Evolutionary conservation across 2,888 invertebrate genomes (phyloP), one percentile per base, ranked within the genome.

Genomic region (Neoascia interrupta): DNA sequence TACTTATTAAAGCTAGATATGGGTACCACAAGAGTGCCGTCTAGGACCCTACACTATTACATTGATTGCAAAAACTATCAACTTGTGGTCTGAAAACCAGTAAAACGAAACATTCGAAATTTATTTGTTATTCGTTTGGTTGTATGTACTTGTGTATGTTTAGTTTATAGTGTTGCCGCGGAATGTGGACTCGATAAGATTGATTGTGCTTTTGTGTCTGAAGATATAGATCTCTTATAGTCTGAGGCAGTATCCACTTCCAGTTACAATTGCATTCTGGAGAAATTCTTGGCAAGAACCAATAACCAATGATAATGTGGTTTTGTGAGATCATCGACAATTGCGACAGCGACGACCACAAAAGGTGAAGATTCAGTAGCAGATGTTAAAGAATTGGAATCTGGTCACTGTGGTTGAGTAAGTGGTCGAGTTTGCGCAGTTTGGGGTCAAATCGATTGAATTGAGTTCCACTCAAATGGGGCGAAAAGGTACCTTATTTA

Each of bases 231-330:
- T 76, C 51, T 51, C n/a, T 8, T 49, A 21, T 11, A 58, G 51
- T 21, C 13, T 28, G 26, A 8, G 31, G 13, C 15, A 28, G 53
- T 31, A 26, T 15, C 34, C 15, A 23, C 56, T 64, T 64, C 47
- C 61, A 63, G 60, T 69, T 64, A 53, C 70, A 76, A 64, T 60
- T 64, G 76, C 64, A 36, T 43, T 54, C 28, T 53, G 45, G 43
- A 54, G 58, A 58, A 76, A 70, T 58, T 70, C 70, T 41, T 64
- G 54, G 64, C 45, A 70, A 76, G 70, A 70, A n/a, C n/a, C n/a
- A 64, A 76, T 64, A 76, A 76, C 76, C 54, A 56, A 64, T 64
- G 70, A 76, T 76, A 76, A 76, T 76, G 58, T 53, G 63, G 31
- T 26, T 34, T 28, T 8, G 11, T 18, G 54, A 18, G n/a, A n/a